Percentiles rank a stretch among this genome's conserved stretches.
These are phyloP conservation scores for Halcyon chelicuti DNA, from an alignment of 2,797 vertebrate species.

Conservation along the genomic window DNA sequence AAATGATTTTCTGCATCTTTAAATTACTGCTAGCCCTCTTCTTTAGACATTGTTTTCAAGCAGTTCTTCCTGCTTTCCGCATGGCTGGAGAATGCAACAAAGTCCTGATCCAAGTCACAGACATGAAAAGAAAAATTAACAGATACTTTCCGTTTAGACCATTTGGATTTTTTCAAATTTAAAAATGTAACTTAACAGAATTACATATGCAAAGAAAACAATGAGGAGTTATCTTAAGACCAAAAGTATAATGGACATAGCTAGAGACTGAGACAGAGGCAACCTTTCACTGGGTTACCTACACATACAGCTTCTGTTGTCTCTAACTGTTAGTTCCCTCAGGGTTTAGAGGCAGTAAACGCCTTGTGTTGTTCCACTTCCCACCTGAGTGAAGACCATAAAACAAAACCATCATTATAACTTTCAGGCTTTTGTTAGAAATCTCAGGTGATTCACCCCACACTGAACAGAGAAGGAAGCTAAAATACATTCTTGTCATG, in stretches of 20 bases:
- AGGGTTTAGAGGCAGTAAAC: neutral
- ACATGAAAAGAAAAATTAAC: neutral
- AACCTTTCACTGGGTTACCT: neutral
- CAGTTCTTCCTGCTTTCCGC: neutral
- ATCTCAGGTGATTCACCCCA: neutral
- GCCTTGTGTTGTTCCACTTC: neutral
- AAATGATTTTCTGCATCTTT: neutral
- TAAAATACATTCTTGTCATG: neutral
- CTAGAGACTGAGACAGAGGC: neutral
- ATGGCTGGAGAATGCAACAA: neutral
- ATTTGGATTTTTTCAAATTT: neutral
- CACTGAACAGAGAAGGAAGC: neutral
- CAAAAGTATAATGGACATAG: neutral
- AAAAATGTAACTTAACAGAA: neutral
- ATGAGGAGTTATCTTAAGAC: neutral
- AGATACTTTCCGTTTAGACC: neutral
- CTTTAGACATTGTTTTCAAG: neutral
- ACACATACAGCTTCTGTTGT: neutral
- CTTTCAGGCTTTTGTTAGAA: neutral
- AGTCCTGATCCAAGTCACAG: neutral
- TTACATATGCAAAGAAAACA: neutral
- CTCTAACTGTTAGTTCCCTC: neutral
- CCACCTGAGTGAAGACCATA: neutral
- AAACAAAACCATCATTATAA: neutral
- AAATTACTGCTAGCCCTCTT: neutral